Conservation (phyloP, 92 coral and sea anemone species). For the Paragorgia papillata region DNA sequence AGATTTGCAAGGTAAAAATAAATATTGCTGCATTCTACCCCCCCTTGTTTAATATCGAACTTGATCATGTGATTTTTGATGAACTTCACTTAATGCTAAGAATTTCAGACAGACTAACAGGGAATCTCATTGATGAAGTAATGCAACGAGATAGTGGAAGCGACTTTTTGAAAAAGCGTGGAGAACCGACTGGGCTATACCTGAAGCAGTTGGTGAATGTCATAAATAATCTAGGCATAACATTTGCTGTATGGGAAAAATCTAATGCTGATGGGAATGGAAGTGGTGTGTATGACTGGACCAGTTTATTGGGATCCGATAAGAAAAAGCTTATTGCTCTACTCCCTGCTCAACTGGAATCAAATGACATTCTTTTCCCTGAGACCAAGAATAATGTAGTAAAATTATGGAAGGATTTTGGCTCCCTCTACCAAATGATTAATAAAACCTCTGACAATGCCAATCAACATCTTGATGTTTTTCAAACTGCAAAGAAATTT, state of each 20-base stretch:
- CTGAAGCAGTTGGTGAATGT: slow-evolving; percentile 10
- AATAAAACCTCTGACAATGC: not conserved
- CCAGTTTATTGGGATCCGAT: slow-evolving; percentile 39
- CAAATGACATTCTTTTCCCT: slow-evolving; percentile 23
- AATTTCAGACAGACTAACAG: slow-evolving; percentile 35
- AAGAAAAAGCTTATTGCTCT: slow-evolving; percentile 26
- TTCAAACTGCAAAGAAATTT: slow-evolving; percentile 23
- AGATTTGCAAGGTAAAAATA: not conserved
- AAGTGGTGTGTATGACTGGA: slow-evolving; percentile 46
- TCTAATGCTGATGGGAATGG: slow-evolving; percentile 52
- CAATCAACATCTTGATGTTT: not conserved
- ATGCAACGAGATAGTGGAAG: slow-evolving; percentile 28
- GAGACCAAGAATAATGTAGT: slow-evolving; percentile 44
- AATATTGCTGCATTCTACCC: slow-evolving; percentile 13
- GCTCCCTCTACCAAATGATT: slow-evolving; percentile 13
- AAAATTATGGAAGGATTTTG: slow-evolving; percentile 35
- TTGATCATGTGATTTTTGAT: slow-evolving; percentile 39
- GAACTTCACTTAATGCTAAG: slow-evolving; percentile 40
- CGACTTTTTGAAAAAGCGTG: slow-evolving; percentile 36
- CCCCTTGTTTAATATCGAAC: slow-evolving; percentile 35
- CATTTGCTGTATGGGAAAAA: slow-evolving; percentile 63
- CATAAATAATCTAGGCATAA: slow-evolving; percentile 47
- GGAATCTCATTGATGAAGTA: slow-evolving; percentile 37
- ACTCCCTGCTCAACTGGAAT: slow-evolving; percentile 15
- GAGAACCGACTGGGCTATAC: slow-evolving; percentile 46